Base-by-base conservation (phyloP, 2,113 vertebrate genomes). In the Cygnus atratus region DNA sequence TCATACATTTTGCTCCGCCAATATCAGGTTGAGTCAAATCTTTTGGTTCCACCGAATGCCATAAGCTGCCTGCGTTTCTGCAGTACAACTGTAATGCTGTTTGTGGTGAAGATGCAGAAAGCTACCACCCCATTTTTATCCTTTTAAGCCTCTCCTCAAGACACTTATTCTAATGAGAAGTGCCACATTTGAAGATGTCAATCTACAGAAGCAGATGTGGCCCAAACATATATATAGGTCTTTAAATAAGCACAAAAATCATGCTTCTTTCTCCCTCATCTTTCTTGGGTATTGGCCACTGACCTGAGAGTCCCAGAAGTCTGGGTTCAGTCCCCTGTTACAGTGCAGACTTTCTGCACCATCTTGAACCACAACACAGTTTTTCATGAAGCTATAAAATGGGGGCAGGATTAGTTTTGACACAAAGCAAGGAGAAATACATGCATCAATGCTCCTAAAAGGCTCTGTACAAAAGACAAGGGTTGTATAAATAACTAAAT, bases 1-100 rank as follows among this genome's bases (percentile, higher is more conserved):
- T 96, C 88, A 43, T 87, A 76, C 18, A 11, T 93, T 96, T 84
- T 88, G 44, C 74, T 96, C 91, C 91, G 86, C 77, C 86, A 89
- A 15, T 66, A 85, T 70, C 66, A 91, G 58, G 81, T 18, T 26
- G 52, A 89, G n/a, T 78, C 86, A 89, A 95, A 87, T 29, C 54
- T 84, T 92, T 87, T 82, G 86, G 84, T 96, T 90, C 66, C 70
- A 84, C 57, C 88, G 90, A 94, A 95, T 81, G 73, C 85, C 85
- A 87, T 28, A 65, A 90, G 80, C 48, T 81, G 88, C 84, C 48
- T 13, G 33, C 48, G 65, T 84, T 93, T 92, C 70, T 94, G 43
- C 80, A 84, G 39, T 52, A 81, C 90, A 81, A 44, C 2, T 84
- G 61, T 73, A 93, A 74, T 52, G 44, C 37, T 88, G 39, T 72